Base-by-base conservation (phyloP, 2,797 vertebrate genomes). In the Micromesistius poutassou region DNA sequence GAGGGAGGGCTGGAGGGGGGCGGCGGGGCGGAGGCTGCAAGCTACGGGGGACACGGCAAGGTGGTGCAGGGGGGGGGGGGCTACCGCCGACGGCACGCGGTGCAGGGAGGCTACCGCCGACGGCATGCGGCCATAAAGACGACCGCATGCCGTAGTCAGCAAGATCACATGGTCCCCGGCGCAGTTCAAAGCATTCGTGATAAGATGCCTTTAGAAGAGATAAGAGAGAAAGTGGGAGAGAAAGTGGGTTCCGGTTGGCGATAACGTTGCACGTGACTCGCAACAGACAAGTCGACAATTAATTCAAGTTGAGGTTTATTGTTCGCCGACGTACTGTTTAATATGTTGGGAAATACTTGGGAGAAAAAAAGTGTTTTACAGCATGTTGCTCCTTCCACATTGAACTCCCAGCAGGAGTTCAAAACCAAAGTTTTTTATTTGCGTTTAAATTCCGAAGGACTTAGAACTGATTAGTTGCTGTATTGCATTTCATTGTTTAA, bases 11-110 rank as follows among this genome's bases (percentile, higher is more conserved):
- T 30, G n/a, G 6, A 35, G 25, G 16, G 73, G 42, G 80, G 31
- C 78, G 85, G 90, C 81, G 82, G 12, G 42, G 28, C 0, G n/a
- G 6, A 75, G 85, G 74, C 74, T 86, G 71, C 80, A 88, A 87
- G 88, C 83, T 90, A 78, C 79, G 81, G 82, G 81, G 82, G 79
- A 76, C 9, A 73, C 55, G 1, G 55, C 31, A 42, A 78, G 62
- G 79, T 13, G 9, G 71, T 35, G 50, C 78, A 72, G n/a, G n/a
- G n/a, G n/a, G n/a, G n/a, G 70, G 19, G 50, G 80, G 25, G 76
- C 62, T 80, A 68, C 82, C 68, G 81, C 77, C 84, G 75, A 77
- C 40, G 80, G 84, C 75, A 81, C 50, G 79, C 16, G 9, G 71
- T 35, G 50, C 78, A 72, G 70, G 19, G 50, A 80, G 25, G 76